These are phyloP conservation scores for Hirtodrosophila confusa DNA, from an alignment of 2,888 invertebrate genomes.

Conservation along the genomic window DNA sequence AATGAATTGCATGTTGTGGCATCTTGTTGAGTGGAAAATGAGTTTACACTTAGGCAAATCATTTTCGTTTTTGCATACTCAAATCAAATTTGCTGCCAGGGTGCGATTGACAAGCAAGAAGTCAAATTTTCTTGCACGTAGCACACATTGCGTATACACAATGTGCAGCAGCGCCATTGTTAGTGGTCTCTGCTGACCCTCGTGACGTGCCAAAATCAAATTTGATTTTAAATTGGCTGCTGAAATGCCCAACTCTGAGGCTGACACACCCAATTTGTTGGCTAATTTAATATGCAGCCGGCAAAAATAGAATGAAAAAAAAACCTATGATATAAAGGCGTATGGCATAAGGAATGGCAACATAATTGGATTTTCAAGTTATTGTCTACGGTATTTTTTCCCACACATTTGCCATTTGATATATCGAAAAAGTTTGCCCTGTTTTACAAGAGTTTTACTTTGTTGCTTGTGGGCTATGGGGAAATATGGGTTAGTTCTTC, in stretches of 20 bases:
- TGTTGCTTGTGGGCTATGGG: slow-evolving; percentile 27
- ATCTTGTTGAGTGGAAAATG: slow-evolving; percentile 62
- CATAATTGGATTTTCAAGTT: slow-evolving; percentile 73
- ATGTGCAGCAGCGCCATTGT: slow-evolving; percentile 8
- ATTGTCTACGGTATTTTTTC: slow-evolving; percentile 56
- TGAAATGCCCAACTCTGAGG: slow-evolving; percentile 28
- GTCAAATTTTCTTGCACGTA: slow-evolving; percentile 48
- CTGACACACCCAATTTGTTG: slow-evolving; percentile 60
- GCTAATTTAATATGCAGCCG: slow-evolving; percentile 77
- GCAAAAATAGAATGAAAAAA: slow-evolving; percentile 26
- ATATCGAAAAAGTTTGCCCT: slow-evolving; percentile 69
- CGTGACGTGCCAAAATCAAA: slow-evolving; percentile 59
- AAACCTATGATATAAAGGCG: slow-evolving; percentile 27
- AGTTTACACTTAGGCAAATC: slow-evolving; percentile 74
- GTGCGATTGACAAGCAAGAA: neutral
- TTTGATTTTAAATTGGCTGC: slow-evolving; percentile 70
- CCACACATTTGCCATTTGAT: slow-evolving; percentile 55
- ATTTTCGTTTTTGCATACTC: slow-evolving; percentile 58
- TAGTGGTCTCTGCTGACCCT: slow-evolving; percentile 30
- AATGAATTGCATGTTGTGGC: slow-evolving; percentile 53
- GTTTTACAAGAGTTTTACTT: slow-evolving; percentile 45
- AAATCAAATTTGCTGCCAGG: slow-evolving; percentile 44
- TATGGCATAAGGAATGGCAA: slow-evolving; percentile 37
- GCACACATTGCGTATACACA: slow-evolving; percentile 66
- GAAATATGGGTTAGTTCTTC: slow-evolving; percentile 12